Evolutionary conservation across 2,113 vertebrate genomes (phyloP), one percentile per base, ranked within the genome.

Genomic region (Ranitomeya imitator): DNA sequence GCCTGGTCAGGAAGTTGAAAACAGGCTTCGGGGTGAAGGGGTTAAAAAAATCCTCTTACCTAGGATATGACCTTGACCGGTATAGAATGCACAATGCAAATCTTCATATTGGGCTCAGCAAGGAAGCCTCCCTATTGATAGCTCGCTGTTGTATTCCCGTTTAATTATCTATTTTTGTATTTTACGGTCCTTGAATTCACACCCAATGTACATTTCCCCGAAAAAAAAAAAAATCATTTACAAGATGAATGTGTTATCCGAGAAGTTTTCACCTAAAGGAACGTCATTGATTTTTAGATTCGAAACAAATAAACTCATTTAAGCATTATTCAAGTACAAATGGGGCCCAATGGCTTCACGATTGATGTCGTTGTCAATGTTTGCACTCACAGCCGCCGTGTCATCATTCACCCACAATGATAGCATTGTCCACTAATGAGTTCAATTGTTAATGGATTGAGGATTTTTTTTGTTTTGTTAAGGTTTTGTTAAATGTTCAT

Each of bases 231-330:
- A 16, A 73, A 15, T 12, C 69, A 6, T 73, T 73, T 31, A 73
- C 4, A 73, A 73, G 69, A 73, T 14, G 7, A 73, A 73, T 73
- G 69, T 73, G 69, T 73, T 73, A 73, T 73, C 69, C 31, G 13
- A 31, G 37, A 73, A 73, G 13, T 73, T 73, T 73, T 73, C 26
- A 73, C 69, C 69, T 73, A 73, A 73, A 73, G 69, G 69, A 73
- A 73, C 13, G 16, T 73, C 69, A 73, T 73, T 73, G 69, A 73
- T 73, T 73, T 73, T 74, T 74, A 74, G 31, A 74, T 45, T 74
- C 71, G 31, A 74, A 74, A 74, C 71, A 45, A 74, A 74, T 74
- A 74, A 74, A 74, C 31, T 45, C 31, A 45, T 45, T 74, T 45
- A 45, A 37, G 31, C 71, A 45, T 74, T 74, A 74, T 74, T 74